Evolutionary conservation across 92 coral and sea anemone genomes (phyloP).

Genomic region (Bergia puertoricense): DNA sequence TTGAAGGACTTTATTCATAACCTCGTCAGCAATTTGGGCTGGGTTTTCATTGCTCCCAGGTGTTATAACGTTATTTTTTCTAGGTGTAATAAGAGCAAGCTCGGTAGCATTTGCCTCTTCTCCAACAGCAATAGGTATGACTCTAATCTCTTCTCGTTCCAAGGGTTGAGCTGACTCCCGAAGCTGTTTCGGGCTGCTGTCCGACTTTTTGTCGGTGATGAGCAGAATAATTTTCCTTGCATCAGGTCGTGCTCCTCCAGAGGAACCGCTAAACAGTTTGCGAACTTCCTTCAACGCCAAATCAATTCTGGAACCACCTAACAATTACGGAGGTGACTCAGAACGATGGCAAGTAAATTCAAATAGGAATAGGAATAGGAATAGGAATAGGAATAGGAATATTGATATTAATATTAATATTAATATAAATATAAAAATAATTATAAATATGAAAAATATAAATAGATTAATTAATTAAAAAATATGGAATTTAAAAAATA

Average conservation of each 20-base stretch:
- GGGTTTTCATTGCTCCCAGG: slow-evolving; percentile 13
- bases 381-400: no score
- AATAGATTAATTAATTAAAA: no score
- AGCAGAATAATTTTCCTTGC: slow-evolving; percentile 48
- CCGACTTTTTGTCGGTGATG: slow-evolving; percentile 47
- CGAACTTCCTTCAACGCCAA: slow-evolving; percentile 49
- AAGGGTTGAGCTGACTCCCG: slow-evolving; percentile 35
- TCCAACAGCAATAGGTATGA: slow-evolving; percentile 40
- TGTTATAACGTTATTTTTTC: slow-evolving; percentile 9
- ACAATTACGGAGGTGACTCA: not conserved
- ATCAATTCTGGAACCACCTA: slow-evolving; percentile 54
- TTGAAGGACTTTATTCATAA: slow-evolving; percentile 5
- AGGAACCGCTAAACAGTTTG: slow-evolving; percentile 38
- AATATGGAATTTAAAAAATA: no score
- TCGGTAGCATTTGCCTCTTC: slow-evolving; percentile 17
- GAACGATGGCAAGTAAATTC: not conserved
- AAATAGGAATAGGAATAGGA: not conserved
- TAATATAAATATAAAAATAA: no score
- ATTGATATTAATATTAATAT: not conserved
- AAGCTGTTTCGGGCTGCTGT: slow-evolving; percentile 39
- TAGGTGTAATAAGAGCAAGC: slow-evolving; percentile 14
- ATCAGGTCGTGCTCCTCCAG: slow-evolving; percentile 50
- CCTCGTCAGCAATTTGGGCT: not conserved
- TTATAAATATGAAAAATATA: no score
- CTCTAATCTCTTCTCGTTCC: slow-evolving; percentile 32